Conservation (phyloP, 2,113 vertebrate genomes). For the Tetrao urogallus region DNA sequence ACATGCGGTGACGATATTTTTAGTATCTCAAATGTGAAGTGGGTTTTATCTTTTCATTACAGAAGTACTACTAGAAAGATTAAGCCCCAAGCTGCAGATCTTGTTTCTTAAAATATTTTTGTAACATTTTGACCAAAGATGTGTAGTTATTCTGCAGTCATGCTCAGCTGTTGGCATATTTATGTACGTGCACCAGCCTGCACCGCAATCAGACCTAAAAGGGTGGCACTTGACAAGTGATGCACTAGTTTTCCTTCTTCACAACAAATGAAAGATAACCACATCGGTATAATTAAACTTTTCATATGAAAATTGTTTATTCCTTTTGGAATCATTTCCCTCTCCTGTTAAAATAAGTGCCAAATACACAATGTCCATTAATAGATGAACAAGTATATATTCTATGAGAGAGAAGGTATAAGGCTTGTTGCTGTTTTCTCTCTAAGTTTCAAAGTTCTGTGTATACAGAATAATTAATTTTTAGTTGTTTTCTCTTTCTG, state of each 20-base stretch:
- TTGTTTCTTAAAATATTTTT: not conserved
- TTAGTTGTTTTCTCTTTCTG: not conserved
- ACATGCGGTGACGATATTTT: not conserved
- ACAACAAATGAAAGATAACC: not conserved
- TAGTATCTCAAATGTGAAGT: not conserved
- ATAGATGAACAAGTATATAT: rapidly evolving
- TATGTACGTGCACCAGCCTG: not conserved
- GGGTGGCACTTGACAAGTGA: not conserved
- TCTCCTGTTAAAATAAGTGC: not conserved
- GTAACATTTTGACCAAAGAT: not conserved
- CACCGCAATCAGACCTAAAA: not conserved
- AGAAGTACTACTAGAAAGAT: not conserved
- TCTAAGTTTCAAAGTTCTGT: not conserved
- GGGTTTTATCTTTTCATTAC: not conserved
- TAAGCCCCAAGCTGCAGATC: not conserved
- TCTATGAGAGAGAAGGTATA: not conserved
- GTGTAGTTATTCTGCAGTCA: rapidly evolving
- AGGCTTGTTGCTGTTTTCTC: not conserved
- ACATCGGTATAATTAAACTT: not conserved
- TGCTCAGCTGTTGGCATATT: not conserved
- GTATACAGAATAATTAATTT: not conserved
- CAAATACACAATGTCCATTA: not conserved
- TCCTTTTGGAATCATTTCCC: not conserved
- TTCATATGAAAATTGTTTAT: not conserved
- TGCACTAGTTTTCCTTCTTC: not conserved